These are phyloP conservation scores for Xestobium rufovillosum DNA, from an alignment of 2,888 invertebrate genomes.

Conservation along the genomic window DNA sequence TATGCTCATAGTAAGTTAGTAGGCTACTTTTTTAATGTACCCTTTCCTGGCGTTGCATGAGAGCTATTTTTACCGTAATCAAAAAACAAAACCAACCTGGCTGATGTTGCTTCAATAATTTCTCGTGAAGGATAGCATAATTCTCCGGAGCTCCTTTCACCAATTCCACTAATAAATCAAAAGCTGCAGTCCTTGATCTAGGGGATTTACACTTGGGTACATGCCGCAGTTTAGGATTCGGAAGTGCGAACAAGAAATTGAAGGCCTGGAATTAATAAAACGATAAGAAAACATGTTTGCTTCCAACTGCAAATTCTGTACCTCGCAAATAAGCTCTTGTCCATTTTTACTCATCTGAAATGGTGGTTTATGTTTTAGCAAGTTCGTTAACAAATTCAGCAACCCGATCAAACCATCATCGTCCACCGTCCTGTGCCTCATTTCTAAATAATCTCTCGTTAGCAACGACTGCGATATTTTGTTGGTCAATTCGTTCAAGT, in stretches of 20 bases:
- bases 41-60: too few species aligned
- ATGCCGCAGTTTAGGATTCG: conserved; percentile 75
- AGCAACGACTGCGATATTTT: conserved; percentile 69
- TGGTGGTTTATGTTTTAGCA: conserved; percentile 80
- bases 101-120: conserved; percentile 78
- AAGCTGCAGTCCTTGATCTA: conserved; percentile 81
- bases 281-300: background rate
- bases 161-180: conserved; percentile 82
- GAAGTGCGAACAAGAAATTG: conserved; percentile 82
- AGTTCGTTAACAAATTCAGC: conserved; percentile 76
- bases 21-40: too few species aligned
- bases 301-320: conserved; percentile 28
- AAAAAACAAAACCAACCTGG: too few species aligned
- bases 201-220: conserved; percentile 92
- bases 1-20: too few species aligned
- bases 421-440: conserved; percentile 70
- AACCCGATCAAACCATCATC: conserved; percentile 89
- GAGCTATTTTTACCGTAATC: too few species aligned
- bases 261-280: conserved; percentile 66
- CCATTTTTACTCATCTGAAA: conserved; percentile 78
- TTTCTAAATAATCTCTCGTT: conserved; percentile 74
- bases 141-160: conserved; percentile 79
- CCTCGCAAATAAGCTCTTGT: conserved; percentile 57
- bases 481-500: conserved; percentile 58
- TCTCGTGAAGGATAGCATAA: conserved; percentile 75